These are phyloP conservation scores for Oncorhynchus masou DNA, from an alignment of 2,113 vertebrate genomes.

Conservation along the genomic window DNA sequence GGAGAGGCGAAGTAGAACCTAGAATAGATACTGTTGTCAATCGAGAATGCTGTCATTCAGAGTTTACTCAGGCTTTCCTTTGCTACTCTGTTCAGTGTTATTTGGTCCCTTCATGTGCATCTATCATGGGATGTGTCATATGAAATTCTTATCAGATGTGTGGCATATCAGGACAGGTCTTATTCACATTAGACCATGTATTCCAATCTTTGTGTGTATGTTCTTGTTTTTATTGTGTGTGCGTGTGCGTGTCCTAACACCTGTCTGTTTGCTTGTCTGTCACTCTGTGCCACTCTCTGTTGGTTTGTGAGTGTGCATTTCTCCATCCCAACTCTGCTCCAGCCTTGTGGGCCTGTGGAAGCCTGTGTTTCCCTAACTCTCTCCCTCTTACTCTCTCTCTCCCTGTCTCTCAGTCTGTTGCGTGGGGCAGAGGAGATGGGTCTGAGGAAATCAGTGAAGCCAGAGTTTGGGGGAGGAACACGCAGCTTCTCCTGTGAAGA, in stretches of 20 bases:
- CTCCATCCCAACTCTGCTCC: too few species aligned
- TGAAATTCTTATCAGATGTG: too few species aligned
- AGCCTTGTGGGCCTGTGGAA: too few species aligned
- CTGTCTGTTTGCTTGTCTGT: not conserved
- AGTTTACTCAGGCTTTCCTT: too few species aligned
- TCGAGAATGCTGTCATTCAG: too few species aligned
- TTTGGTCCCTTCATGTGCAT: too few species aligned
- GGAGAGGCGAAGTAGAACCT: not conserved
- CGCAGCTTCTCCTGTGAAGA: slow-evolving; percentile 92
- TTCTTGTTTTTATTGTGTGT: not conserved
- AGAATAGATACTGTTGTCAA: too few species aligned
- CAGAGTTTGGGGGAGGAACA: slow-evolving; percentile 88
- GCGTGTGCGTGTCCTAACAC: not conserved
- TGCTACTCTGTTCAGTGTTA: too few species aligned
- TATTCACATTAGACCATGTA: too few species aligned
- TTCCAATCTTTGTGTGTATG: not conserved
- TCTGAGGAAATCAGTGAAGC: slow-evolving; percentile 87
- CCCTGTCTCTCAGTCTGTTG: slow-evolving; percentile 78
- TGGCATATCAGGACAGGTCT: too few species aligned
- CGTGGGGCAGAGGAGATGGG: slow-evolving; percentile 92
- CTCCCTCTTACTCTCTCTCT: not conserved
- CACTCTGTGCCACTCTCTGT: not conserved
- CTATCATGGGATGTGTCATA: too few species aligned
- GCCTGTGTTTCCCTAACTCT: not conserved
- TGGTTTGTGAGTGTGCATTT: not conserved